Percentiles rank a stretch among this genome's conserved stretches.
Conservation (phyloP, 1,140 invertebrate species). For the Rhopalosiphum maidis region DNA sequence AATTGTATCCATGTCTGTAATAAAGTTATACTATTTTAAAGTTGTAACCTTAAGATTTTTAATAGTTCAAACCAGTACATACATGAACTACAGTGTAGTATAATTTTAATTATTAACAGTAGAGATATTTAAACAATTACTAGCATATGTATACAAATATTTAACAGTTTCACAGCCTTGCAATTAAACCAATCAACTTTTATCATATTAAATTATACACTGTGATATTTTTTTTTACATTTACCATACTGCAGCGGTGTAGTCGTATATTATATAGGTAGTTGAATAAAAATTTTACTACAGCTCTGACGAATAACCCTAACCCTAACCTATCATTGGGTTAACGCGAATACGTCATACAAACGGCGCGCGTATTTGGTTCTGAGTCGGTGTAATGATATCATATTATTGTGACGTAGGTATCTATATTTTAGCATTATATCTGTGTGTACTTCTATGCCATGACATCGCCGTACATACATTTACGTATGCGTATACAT, state of each 20-base stretch:
- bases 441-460: background rate
- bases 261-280: background rate
- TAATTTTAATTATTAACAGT: background rate
- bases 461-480: background rate
- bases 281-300: background rate
- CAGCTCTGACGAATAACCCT: background rate
- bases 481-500: background rate
- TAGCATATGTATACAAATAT: too few relatives aligned
- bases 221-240: too few relatives aligned
- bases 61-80: too few relatives aligned
- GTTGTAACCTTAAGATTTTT: too few relatives aligned
- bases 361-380: background rate
- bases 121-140: background rate
- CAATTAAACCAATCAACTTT: too few relatives aligned
- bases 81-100: background rate
- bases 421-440: background rate
- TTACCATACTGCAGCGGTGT: too few relatives aligned
- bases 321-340: background rate
- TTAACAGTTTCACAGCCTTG: too few relatives aligned
- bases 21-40: too few relatives aligned
- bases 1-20: too few relatives aligned
- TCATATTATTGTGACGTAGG: background rate
- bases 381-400: background rate
- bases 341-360: background rate
- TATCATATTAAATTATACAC: too few relatives aligned